Conservation (phyloP, 2,797 vertebrate species). For the Denticeps clupeoides region DNA sequence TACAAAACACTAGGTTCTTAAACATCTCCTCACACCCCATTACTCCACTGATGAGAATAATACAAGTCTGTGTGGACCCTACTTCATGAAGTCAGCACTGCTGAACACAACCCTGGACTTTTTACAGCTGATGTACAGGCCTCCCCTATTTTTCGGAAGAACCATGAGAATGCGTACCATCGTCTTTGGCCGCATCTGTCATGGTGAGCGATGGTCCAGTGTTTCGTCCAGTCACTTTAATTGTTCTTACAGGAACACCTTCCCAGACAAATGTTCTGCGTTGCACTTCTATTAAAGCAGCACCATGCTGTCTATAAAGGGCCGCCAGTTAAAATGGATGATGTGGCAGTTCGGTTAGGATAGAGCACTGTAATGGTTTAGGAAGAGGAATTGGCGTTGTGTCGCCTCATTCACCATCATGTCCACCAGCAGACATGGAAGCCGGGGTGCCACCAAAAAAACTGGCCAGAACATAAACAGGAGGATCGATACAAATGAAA, state of each 20-base stretch:
- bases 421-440: conserved; percentile 11
- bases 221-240: conserved; percentile 26
- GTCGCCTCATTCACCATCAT: conserved; percentile 24
- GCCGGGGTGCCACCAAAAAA: conserved; percentile 34
- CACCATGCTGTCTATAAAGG: conserved; percentile 13
- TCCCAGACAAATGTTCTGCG: conserved; percentile 23
- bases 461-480: conserved; percentile 3
- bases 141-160: background rate
- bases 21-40: no score
- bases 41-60: no score
- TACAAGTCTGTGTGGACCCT: no score
- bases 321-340: conserved; percentile 33
- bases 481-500: conserved; percentile 16
- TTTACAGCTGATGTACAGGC: no score
- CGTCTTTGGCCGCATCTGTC: conserved; percentile 25
- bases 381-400: conserved; percentile 19
- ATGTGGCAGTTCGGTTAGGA: conserved; percentile 13
- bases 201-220: conserved; percentile 26
- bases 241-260: conserved; percentile 29
- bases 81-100: no score
- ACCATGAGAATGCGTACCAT: background rate
- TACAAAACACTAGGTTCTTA: no score
- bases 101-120: no score
- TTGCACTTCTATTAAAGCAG: conserved; percentile 28
- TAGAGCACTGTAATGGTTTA: conserved; percentile 16